Base-by-base conservation (phyloP, 2,113 vertebrate species). In the Silurus meridionalis region DNA sequence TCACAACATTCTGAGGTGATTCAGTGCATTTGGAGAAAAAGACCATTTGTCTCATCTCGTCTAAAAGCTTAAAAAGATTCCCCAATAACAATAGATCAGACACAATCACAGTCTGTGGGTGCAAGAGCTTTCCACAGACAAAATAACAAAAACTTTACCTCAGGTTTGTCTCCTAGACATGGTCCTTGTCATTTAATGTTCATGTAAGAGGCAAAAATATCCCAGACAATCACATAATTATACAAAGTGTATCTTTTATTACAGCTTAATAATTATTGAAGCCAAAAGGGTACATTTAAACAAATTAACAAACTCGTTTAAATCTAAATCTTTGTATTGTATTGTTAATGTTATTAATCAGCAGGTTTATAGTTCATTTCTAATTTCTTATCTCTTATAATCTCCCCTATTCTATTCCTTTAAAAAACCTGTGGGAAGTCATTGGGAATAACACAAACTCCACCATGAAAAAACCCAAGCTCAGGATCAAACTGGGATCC, bases 51-150 rank as follows among this genome's bases (percentile, higher is more conserved):
- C n/a, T 66, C 63, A 66, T 66, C 63, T 66, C 25, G 2, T 66
- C 61, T 28, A 63, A 63, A 63, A 63, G 15, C 61, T 63, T 63
- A 19, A 4, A 25, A 66, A 37, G 37, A 37, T 37, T 37, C 37
- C 37, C 37, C 37, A 37, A 37, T 37, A 37, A 64, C 6, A n/a
- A 57, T 21, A 80, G 74, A 83, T 72, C 82, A 69, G 64, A 87
- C 6, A 74, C 64, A 85, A 88, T 81, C 23, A 85, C 75, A 80
- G 82, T 25, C 37, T 84, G 55, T 15, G 63, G 23, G n/a, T 48
- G 50, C 81, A 81, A 80, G 79, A 84, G 17, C 57, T 85, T 64
- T 78, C 72, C 57, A 80, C 58, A 80, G 50, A 84, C 28, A 58
- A 46, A 82, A 83, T 72, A 57, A 55, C 78, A 87, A 80, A 61